These are phyloP conservation scores for Trachemys scripta DNA, from an alignment of 2,113 vertebrate genomes.

Conservation along the genomic window DNA sequence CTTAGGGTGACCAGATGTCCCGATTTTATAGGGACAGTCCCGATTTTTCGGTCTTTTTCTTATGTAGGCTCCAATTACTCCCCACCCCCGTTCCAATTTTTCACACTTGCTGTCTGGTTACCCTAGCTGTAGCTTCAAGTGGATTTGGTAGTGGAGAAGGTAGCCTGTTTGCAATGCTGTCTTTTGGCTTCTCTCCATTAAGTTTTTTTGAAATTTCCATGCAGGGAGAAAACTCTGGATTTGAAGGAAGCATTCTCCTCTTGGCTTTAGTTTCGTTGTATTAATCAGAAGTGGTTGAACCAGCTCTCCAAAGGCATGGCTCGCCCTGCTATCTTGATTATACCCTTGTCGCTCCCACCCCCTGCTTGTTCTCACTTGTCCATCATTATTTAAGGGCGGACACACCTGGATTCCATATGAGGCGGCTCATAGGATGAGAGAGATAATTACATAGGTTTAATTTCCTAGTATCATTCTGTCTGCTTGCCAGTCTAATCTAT, in stretches of 20 bases:
- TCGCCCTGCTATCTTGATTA: slow-evolving; percentile 33
- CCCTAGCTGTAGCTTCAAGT: neutral
- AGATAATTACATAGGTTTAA: slow-evolving; percentile 3
- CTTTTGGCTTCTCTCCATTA: neutral
- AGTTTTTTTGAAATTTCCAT: neutral
- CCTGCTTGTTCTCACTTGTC: slow-evolving; percentile 34
- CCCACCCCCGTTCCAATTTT: no score
- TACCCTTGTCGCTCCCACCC: slow-evolving; percentile 23
- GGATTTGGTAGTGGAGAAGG: neutral
- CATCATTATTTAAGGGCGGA: slow-evolving; percentile 49
- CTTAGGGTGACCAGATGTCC: neutral
- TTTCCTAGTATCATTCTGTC: slow-evolving; percentile 30
- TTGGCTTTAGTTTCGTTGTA: neutral
- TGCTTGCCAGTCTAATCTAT: neutral
- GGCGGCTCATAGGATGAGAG: slow-evolving; percentile 23
- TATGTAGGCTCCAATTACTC: no score
- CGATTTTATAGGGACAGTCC: no score
- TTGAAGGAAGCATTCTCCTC: neutral
- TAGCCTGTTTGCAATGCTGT: rapidly evolving
- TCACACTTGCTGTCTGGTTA: no score
- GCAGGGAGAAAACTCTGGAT: neutral
- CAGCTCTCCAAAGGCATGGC: slow-evolving; percentile 5
- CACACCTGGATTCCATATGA: neutral
- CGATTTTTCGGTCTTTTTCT: no score
- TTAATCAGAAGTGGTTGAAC: slow-evolving; percentile 49